These are phyloP conservation scores for Sebastes elongatus DNA, from an alignment of 2,797 vertebrate species.

Conservation along the genomic window DNA sequence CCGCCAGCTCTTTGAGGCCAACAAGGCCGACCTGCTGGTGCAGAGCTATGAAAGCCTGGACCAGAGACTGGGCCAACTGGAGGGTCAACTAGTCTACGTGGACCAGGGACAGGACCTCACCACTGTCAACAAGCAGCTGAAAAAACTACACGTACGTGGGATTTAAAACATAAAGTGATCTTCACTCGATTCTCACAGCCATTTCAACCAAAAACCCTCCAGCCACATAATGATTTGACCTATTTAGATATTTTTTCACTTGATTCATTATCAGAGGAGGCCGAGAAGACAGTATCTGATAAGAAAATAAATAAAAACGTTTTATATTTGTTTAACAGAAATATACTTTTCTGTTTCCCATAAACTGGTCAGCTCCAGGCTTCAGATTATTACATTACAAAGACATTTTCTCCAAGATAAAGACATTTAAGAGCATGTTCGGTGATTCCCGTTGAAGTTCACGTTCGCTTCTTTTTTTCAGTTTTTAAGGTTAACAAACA, in stretches of 20 bases:
- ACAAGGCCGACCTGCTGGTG: constrained; percentile 88
- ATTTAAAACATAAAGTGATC: neutral
- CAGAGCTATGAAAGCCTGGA: constrained; percentile 90
- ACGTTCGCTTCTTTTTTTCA: neutral
- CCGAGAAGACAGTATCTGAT: neutral
- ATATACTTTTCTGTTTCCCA: neutral
- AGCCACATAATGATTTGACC: neutral
- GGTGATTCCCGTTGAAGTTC: neutral
- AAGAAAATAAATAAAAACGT: neutral
- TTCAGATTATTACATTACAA: neutral
- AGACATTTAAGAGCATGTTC: neutral
- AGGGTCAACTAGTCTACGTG: constrained; percentile 86
- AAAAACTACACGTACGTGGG: constrained; percentile 87
- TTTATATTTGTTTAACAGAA: neutral
- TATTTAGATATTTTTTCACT: neutral
- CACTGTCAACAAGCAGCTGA: constrained; percentile 90
- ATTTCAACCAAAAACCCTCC: neutral
- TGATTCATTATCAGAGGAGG: neutral
- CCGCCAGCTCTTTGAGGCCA: constrained; percentile 89
- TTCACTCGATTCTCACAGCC: neutral
- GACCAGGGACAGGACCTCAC: constrained; percentile 88
- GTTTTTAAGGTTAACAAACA: neutral
- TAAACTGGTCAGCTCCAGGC: neutral
- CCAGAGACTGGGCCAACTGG: constrained; percentile 87
- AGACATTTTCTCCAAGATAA: neutral